phyloP scores from a whole-genome alignment of 30 jellyfish, hydroid and myxozoan species.

The Nemopilema nomurai region DNA sequence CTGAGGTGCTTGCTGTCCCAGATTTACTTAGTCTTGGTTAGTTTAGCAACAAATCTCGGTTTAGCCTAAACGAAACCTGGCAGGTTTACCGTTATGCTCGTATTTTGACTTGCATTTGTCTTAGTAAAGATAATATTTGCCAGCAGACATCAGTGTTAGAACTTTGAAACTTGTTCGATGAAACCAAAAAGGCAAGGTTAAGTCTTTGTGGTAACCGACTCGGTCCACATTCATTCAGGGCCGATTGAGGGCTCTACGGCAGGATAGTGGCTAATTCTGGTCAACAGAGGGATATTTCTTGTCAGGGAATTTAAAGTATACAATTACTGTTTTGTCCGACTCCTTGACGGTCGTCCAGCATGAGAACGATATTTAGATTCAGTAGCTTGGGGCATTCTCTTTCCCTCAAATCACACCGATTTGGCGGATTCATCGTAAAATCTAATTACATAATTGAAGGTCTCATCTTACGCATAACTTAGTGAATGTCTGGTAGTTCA shows the following conservation, averaged over 20 bases:
- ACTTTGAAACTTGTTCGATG: conserved; percentile 28
- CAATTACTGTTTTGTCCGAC: not conserved
- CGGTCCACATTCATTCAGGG: conserved; percentile 25
- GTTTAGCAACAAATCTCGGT: not conserved
- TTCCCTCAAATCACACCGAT: not conserved
- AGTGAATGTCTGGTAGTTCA: not conserved
- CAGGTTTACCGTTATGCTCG: conserved; percentile 18
- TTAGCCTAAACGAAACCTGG: conserved; percentile 7
- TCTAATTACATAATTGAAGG: not conserved
- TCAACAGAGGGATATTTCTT: conserved; percentile 7
- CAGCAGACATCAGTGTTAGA: conserved; percentile 20
- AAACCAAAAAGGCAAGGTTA: conserved; percentile 48
- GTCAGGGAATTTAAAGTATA: not conserved
- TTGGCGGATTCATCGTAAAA: not conserved
- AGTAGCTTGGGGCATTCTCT: not conserved
- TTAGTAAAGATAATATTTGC: conserved; percentile 32
- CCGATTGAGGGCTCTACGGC: conserved; percentile 27
- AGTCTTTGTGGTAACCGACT: conserved; percentile 22
- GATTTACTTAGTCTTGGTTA: not conserved
- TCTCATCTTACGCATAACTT: not conserved
- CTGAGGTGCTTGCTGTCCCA: not conserved
- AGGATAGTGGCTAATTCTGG: conserved; percentile 15
- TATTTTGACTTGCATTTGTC: conserved; percentile 27
- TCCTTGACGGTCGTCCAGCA: not conserved
- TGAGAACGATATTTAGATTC: not conserved